Conservation (phyloP, 2,113 vertebrate species). For the Chlorocebus sabaeus region DNA sequence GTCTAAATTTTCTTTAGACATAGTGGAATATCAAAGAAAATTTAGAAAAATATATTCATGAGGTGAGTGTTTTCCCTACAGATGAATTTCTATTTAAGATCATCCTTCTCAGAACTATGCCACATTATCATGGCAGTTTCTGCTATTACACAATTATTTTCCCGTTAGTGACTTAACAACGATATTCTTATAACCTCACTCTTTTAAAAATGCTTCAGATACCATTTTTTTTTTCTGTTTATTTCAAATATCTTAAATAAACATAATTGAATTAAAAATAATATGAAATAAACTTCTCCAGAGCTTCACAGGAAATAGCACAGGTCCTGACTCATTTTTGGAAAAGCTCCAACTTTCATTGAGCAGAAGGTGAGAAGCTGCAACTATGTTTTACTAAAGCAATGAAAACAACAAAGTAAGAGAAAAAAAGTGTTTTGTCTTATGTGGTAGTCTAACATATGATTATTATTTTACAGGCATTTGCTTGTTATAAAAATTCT, state of each 20-base stretch:
- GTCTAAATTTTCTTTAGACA: constrained; percentile 4
- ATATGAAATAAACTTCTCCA: background rate
- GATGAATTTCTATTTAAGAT: constrained; percentile 39
- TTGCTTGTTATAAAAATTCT: background rate
- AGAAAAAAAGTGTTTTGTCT: background rate
- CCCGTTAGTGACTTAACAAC: background rate
- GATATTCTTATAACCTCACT: background rate
- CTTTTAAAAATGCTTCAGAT: constrained; percentile 35
- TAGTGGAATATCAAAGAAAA: constrained; percentile 2
- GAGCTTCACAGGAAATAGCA: constrained; percentile 21
- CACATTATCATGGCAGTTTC: background rate
- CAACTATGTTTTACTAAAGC: background rate
- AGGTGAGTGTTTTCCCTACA: background rate
- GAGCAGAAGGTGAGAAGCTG: background rate
- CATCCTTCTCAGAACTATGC: background rate
- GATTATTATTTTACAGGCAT: background rate
- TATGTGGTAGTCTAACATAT: background rate
- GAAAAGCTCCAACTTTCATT: background rate
- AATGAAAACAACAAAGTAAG: background rate
- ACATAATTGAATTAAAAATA: constrained; percentile 31
- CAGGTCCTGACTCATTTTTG: background rate
- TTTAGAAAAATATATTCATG: constrained; percentile 28
- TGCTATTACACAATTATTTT: background rate
- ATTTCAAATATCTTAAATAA: background rate
- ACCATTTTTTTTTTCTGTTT: background rate